Base-by-base conservation (phyloP, 1,140 invertebrate species). In the Papilio aristodemus region DNA sequence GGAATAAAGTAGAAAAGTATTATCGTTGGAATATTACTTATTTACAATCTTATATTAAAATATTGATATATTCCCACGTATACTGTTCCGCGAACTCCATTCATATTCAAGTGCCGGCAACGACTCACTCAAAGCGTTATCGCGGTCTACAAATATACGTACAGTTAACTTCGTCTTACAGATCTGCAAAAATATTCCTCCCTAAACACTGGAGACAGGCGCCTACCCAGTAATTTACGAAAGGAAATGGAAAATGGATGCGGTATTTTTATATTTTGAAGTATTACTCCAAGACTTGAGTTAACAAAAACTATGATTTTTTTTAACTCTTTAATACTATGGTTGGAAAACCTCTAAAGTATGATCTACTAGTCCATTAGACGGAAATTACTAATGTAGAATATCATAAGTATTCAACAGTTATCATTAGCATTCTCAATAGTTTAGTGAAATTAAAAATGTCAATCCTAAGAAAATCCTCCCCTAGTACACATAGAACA, bases 171-270 rank as follows among this genome's bases (percentile, higher is more conserved):
- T 80, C 74, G 70, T 64, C 72, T 74, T 76, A 75, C 73, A 74
- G 76, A 78, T 78, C 72, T 74, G 72, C 66, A 73, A 81, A 84
- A 83, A 82, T 83, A 85, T 79, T 77, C 77, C 75, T 73, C 75
- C 74, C 77, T 81, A 83, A 80, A 83, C 77, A 82, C 73, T 71
- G 67, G 67, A 73, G 63, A 72, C 68, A 73, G 77, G 70, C 75
- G 69, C 73, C 75, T 62, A 62, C 70, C 67, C 27, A 4, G 11
- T 0, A 27, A 43, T 4, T 11, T 37, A 37, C 8, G 39, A 66
- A 66, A 14, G 14, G n/a, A 8, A 32, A 10, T 38, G 7, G 32
- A 54, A 32, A 58, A 59, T 75, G 54, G 78, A 82, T 72, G 38
- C 66, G 76, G 68, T 59, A 72, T 71, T 27, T 10, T 59, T 0